Evolutionary conservation across 2,888 invertebrate genomes (phyloP).

Genomic region (Mechanitis mazaeus): DNA sequence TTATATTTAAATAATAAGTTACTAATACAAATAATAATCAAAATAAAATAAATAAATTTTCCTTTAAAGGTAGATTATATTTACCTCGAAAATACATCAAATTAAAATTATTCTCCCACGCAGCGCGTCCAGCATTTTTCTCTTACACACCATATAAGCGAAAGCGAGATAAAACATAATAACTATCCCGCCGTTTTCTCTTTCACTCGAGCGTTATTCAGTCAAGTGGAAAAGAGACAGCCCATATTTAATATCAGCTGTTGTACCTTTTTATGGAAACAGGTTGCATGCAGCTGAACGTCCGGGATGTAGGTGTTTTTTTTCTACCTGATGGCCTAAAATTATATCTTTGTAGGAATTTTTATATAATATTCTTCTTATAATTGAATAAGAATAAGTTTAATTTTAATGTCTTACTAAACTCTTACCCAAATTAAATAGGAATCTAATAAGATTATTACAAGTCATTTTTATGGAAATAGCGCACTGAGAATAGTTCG

Average conservation of each 20-base stretch:
- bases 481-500: too few relatives aligned
- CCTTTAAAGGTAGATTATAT: too few relatives aligned
- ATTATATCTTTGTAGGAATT: background rate
- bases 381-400: too few relatives aligned
- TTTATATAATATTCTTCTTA: too few relatives aligned
- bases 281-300: slow-evolving; percentile 20
- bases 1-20: too few relatives aligned
- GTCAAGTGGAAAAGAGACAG: slow-evolving; percentile 7
- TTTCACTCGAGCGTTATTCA: background rate
- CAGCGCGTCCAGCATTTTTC: background rate
- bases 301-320: slow-evolving; percentile 8
- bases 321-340: background rate
- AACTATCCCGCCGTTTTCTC: slow-evolving; percentile 1
- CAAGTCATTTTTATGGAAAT: too few relatives aligned
- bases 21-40: too few relatives aligned
- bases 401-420: too few relatives aligned
- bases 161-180: background rate
- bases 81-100: background rate
- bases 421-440: too few relatives aligned
- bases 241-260: slow-evolving; percentile 24
- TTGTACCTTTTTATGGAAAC: slow-evolving; percentile 17
- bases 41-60: too few relatives aligned
- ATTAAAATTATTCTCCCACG: slow-evolving; percentile 10
- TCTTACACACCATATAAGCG: background rate
- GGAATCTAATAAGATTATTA: too few relatives aligned